These are phyloP conservation scores for Euzophera pinguis DNA, from an alignment of 2,888 invertebrate genomes.

Conservation along the genomic window DNA sequence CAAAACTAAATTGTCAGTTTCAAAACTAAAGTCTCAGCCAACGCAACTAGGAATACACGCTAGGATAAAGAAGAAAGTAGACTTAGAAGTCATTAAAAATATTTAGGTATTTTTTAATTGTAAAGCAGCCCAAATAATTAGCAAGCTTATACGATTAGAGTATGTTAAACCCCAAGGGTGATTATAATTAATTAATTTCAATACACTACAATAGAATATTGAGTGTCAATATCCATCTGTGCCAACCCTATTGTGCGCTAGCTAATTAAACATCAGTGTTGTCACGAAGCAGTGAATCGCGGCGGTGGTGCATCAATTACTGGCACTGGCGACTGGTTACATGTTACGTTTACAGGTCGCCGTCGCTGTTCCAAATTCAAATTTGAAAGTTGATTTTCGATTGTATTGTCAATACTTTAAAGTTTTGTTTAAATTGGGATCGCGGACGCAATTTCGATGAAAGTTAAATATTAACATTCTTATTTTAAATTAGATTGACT, in stretches of 20 bases:
- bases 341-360: not conserved
- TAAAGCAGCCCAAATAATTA: too few species aligned
- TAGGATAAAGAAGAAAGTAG: too few species aligned
- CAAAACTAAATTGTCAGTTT: too few species aligned
- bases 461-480: too few species aligned
- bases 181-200: not conserved
- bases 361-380: not conserved
- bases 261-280: slow-evolving; percentile 22
- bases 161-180: not conserved
- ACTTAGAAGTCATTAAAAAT: too few species aligned
- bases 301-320: slow-evolving; percentile 20
- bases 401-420: not conserved
- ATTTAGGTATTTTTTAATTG: too few species aligned
- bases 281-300: not conserved
- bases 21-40: too few species aligned
- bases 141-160: too few species aligned
- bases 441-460: too few species aligned
- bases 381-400: not conserved
- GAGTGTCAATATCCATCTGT: not conserved
- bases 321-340: slow-evolving; percentile 7
- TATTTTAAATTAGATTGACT: too few species aligned
- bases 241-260: slow-evolving; percentile 15
- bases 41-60: too few species aligned
- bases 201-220: not conserved
- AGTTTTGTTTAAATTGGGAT: not conserved